A percentile compares a stretch with the other conserved stretches of the same genome.
Conservation (phyloP, 1,140 invertebrate genomes). For the Penaeus chinensis region DNA sequence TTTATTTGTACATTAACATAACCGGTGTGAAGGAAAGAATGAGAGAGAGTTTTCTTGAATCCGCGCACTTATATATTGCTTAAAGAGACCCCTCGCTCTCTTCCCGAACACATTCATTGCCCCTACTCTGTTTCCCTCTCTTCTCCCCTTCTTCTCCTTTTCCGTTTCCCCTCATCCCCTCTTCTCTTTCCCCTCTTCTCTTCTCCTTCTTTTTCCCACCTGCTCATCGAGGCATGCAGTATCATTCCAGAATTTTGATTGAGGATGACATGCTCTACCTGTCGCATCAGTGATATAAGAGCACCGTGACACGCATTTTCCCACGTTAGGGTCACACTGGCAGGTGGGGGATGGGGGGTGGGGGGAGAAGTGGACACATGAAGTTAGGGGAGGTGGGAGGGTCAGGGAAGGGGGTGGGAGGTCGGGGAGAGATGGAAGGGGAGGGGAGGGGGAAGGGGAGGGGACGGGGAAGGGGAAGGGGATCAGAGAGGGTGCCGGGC, state of each 20-base stretch:
- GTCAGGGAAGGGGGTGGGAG: background rate
- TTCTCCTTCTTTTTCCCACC: conserved; percentile 22
- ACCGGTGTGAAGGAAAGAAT: no score
- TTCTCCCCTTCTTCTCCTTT: background rate
- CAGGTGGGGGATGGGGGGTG: background rate
- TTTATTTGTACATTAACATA: no score
- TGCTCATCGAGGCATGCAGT: conserved; percentile 41
- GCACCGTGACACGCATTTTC: conserved; percentile 28
- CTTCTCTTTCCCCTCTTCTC: background rate
- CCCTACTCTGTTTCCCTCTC: background rate
- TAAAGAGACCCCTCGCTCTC: background rate
- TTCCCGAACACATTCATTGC: conserved; percentile 9
- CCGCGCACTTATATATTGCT: no score
- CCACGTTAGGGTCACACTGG: conserved; percentile 26
- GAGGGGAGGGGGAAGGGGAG: background rate
- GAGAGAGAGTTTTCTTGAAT: no score
- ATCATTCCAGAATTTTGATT: conserved; percentile 55
- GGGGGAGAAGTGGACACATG: background rate
- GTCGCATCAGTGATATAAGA: conserved; percentile 37
- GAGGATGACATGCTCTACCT: conserved; percentile 48
- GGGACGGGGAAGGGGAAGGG: no score
- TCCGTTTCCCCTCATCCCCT: background rate
- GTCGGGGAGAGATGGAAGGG: background rate
- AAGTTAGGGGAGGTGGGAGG: background rate
- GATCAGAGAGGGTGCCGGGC: no score